Evolutionary conservation across 2,113 vertebrate species (phyloP).

Genomic region (Marmota flaviventris): DNA sequence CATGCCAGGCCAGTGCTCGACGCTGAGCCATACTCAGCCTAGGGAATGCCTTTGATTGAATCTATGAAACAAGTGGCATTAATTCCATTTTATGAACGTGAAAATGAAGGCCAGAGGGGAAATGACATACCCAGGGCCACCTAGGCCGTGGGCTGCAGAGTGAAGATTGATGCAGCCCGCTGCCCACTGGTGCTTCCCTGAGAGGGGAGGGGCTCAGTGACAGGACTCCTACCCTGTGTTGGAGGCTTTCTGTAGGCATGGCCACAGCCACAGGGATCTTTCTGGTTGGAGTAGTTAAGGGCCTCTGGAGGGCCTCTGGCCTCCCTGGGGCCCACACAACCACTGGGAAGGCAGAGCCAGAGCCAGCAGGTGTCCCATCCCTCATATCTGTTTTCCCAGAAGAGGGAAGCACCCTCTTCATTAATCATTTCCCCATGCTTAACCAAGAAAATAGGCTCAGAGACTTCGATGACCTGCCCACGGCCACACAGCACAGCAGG

Average conservation of each 20-base stretch:
- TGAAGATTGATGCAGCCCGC: neutral
- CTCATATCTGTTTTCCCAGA: neutral
- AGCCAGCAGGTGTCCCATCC: neutral
- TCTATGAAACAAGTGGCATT: neutral
- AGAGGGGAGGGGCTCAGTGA: neutral
- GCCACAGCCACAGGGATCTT: accelerated
- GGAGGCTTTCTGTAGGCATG: neutral
- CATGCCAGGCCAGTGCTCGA: neutral
- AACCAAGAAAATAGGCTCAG: neutral
- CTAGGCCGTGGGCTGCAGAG: neutral
- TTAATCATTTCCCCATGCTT: neutral
- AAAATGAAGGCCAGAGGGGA: neutral
- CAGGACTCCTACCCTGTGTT: neutral
- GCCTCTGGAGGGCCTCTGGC: neutral
- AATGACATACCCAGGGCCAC: neutral
- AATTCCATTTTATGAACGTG: neutral
- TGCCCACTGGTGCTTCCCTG: neutral
- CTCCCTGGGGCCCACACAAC: neutral
- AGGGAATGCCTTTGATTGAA: neutral
- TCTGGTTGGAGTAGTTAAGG: neutral
- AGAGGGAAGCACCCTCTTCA: neutral
- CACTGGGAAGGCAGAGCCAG: neutral
- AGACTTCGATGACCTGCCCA: neutral
- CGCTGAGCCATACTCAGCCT: neutral
- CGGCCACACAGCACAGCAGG: neutral